phyloP scores from a whole-genome alignment of 2,797 vertebrate genomes.

The Poecilia gillii region DNA sequence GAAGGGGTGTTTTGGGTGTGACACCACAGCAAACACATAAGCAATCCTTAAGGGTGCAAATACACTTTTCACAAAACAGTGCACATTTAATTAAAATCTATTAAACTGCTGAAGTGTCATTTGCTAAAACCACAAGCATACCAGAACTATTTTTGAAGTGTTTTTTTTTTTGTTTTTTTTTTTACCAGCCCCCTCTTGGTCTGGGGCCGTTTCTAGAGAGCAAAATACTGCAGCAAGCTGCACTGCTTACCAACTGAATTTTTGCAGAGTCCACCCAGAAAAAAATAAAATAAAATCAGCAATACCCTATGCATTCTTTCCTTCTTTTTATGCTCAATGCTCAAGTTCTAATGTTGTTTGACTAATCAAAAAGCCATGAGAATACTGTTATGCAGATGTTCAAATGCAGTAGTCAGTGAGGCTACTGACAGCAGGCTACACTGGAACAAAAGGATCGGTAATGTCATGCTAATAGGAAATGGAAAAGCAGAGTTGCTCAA shows the following conservation, averaged over 20 bases:
- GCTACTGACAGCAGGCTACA: slow-evolving; percentile 31
- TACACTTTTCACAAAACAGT: not conserved
- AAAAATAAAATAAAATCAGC: not conserved
- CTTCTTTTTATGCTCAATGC: not conserved
- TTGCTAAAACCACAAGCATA: not conserved
- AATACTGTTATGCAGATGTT: not conserved
- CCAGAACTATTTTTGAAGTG: not conserved
- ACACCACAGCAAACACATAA: slow-evolving; percentile 1
- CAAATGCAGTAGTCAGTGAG: slow-evolving; percentile 28
- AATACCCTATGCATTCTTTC: not conserved
- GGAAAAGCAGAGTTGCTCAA: not conserved
- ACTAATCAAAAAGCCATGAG: not conserved
- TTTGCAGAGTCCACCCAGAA: slow-evolving; percentile 38
- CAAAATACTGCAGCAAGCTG: slow-evolving; percentile 56
- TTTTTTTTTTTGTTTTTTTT: not conserved
- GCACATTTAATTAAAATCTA: not conserved
- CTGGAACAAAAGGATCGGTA: slow-evolving; percentile 53
- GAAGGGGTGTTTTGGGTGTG: not conserved
- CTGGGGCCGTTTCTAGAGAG: slow-evolving; percentile 22
- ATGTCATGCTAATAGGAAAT: slow-evolving; percentile 9
- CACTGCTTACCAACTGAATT: slow-evolving; percentile 34
- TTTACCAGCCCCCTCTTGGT: slow-evolving; percentile 26
- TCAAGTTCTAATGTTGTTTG: not conserved
- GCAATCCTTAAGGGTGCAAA: not conserved
- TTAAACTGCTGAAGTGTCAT: not conserved